Conservation (phyloP, 2,113 vertebrate species). For the Rousettus leschenaultii region DNA sequence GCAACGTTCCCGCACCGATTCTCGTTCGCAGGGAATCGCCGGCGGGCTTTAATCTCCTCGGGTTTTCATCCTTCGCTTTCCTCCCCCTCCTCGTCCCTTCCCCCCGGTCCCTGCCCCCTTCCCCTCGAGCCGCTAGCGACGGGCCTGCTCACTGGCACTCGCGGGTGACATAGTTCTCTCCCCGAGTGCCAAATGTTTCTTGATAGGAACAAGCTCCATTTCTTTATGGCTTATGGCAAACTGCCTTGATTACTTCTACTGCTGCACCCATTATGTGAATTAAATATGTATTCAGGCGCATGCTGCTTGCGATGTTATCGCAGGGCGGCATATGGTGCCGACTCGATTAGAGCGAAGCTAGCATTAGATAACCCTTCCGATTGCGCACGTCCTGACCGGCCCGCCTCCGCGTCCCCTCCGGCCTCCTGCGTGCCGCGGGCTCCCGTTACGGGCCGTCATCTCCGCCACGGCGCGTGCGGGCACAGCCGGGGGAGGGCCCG, state of each 20-base stretch:
- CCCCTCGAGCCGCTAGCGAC: not conserved
- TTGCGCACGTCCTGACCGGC: constrained; percentile 82
- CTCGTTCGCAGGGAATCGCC: constrained; percentile 10
- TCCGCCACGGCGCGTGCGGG: not conserved
- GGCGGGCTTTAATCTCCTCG: not conserved
- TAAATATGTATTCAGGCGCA: constrained; percentile 90
- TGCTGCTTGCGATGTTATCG: constrained; percentile 88
- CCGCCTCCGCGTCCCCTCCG: constrained; percentile 70
- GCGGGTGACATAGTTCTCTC: constrained; percentile 73
- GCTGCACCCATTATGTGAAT: constrained; percentile 90
- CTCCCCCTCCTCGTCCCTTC: not conserved
- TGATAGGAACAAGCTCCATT: constrained; percentile 82
- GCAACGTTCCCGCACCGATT: constrained; percentile 76
- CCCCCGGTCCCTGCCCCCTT: not conserved
- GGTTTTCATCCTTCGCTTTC: not conserved
- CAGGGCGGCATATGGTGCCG: constrained; percentile 88
- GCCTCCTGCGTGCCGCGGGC: not conserved
- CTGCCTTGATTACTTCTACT: constrained; percentile 90
- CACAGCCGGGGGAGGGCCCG: not conserved
- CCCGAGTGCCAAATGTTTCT: constrained; percentile 80
- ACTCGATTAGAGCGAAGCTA: constrained; percentile 89
- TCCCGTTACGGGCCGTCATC: constrained; percentile 43
- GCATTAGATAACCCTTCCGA: constrained; percentile 89
- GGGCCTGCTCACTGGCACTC: not conserved
- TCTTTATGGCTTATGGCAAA: constrained; percentile 91